A percentile compares a stretch with the other conserved stretches of the same genome.
Conservation (phyloP, 2,113 vertebrate species). For the Redunca redunca region DNA sequence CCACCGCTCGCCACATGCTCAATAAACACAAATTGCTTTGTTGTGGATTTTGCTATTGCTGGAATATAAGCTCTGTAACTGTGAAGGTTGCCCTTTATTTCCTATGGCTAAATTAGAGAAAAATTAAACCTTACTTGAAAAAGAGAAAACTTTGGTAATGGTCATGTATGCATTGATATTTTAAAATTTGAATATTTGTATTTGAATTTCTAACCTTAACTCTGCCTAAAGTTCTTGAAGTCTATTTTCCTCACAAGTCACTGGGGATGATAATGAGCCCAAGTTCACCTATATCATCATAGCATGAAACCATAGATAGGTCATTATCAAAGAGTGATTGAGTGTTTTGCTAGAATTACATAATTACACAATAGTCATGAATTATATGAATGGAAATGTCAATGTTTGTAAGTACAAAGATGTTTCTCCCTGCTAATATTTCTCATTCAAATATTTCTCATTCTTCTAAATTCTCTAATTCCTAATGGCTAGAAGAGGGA, state of each 20-base stretch:
- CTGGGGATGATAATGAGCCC: background rate
- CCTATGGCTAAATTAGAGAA: background rate
- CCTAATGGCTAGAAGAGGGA: background rate
- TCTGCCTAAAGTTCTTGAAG: background rate
- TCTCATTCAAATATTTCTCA: background rate
- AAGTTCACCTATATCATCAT: accelerated
- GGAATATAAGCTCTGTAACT: too few relatives aligned
- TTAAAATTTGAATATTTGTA: background rate
- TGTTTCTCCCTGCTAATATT: background rate
- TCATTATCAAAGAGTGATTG: background rate
- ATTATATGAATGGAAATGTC: background rate
- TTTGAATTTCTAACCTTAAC: background rate
- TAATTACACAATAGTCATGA: background rate
- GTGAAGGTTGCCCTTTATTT: background rate
- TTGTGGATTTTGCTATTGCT: background rate
- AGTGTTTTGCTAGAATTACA: background rate
- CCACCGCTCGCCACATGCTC: accelerated
- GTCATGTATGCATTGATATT: background rate
- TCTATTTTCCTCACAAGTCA: background rate
- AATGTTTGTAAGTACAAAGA: background rate
- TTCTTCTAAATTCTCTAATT: background rate
- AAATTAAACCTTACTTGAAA: background rate
- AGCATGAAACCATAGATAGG: background rate
- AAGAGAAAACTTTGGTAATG: background rate
- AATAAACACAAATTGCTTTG: background rate